A percentile compares a stretch with the other conserved stretches of the same genome.
phyloP scores from a whole-genome alignment of 2,888 invertebrate species.

The Seladonia tumulorum region DNA sequence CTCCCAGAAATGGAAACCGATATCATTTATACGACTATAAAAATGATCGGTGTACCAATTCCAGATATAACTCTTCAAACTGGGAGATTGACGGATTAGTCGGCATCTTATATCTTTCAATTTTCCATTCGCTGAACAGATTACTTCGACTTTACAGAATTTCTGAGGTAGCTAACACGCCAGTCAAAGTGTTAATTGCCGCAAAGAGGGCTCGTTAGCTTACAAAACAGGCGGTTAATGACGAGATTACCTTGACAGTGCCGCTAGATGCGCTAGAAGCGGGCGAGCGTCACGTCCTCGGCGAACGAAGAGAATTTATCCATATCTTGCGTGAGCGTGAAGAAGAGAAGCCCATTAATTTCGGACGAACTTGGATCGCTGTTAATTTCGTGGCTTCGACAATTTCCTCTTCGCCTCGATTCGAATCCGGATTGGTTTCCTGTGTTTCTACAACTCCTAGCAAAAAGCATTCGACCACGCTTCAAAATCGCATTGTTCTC shows the following conservation, averaged over 20 bases:
- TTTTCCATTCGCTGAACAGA: neutral
- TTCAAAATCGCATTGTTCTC: neutral
- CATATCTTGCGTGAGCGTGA: constrained; percentile 79
- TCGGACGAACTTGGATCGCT: neutral
- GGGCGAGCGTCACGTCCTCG: constrained; percentile 83
- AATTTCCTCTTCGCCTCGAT: constrained; percentile 26
- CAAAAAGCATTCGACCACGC: neutral
- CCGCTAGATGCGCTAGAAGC: constrained; percentile 84
- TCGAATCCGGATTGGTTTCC: neutral
- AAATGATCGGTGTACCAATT: neutral
- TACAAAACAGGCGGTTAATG: constrained; percentile 25
- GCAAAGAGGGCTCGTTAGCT: constrained; percentile 4
- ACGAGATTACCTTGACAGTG: constrained; percentile 82
- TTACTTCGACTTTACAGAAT: neutral
- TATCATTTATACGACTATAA: neutral
- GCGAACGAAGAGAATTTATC: constrained; percentile 84
- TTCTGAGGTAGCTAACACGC: neutral
- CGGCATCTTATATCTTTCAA: neutral
- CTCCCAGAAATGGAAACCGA: neutral
- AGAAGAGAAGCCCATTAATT: constrained; percentile 68
- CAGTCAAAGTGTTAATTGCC: neutral
- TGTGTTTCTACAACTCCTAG: neutral
- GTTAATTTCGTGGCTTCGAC: neutral
- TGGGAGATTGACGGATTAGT: neutral
- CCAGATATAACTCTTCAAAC: neutral